Conservation (phyloP, 35 echinoderm and acorn worm genomes). For the Diadema setosum region DNA sequence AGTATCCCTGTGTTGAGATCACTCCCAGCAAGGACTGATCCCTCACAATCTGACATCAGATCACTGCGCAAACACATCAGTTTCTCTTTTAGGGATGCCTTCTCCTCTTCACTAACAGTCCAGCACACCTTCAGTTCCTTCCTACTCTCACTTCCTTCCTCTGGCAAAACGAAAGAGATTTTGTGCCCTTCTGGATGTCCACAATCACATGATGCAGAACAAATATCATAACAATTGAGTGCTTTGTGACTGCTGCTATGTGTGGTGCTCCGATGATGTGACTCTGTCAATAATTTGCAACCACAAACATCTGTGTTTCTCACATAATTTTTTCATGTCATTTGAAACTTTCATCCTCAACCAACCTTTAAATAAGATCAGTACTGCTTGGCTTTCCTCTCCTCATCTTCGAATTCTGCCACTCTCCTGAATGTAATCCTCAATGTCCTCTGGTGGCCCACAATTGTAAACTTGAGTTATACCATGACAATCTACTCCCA, state of each 20-base stretch:
- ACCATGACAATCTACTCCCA: neutral
- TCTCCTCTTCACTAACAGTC: neutral
- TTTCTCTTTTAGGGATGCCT: neutral
- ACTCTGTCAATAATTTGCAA: neutral
- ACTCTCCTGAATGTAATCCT: slow-evolving; percentile 14
- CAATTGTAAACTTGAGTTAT: neutral
- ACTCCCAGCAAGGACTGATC: neutral
- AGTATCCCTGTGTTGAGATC: no score
- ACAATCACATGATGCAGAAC: neutral
- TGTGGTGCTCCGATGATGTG: no score
- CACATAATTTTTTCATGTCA: neutral
- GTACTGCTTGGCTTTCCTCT: neutral
- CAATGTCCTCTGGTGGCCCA: neutral
- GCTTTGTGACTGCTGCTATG: no score
- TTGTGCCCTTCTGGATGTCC: neutral
- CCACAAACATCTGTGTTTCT: neutral
- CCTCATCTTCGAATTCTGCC: neutral
- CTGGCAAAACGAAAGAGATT: neutral
- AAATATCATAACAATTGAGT: neutral
- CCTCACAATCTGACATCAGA: neutral
- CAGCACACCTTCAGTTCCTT: neutral
- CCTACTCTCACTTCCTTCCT: neutral
- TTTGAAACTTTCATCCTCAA: neutral
- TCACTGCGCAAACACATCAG: neutral
- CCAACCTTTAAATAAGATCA: neutral